phyloP scores from a whole-genome alignment of 1,140 invertebrate genomes.

The Ganaspis sp. region DNA sequence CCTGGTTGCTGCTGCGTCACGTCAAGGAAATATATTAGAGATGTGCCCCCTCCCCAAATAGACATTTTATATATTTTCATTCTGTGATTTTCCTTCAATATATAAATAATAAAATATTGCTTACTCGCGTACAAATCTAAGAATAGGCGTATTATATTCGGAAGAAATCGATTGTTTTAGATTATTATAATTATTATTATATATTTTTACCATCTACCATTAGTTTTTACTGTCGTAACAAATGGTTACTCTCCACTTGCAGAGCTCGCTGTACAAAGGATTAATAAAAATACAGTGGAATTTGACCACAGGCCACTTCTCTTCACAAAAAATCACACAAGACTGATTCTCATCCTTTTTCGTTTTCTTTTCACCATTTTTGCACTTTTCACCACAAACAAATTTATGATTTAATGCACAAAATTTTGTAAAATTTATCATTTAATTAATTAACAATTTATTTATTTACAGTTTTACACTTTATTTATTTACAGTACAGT shows the following conservation, averaged over 20 bases:
- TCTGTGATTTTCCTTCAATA: conserved; percentile 62
- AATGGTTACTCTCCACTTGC: conserved; percentile 48
- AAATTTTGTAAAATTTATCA: too few relatives aligned
- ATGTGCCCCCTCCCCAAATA: conserved; percentile 57
- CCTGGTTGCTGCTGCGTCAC: conserved; percentile 19
- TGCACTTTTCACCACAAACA: too few relatives aligned
- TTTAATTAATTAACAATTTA: too few relatives aligned
- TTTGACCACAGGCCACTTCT: conserved; percentile 39
- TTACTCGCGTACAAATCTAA: conserved; percentile 59
- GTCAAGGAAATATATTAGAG: conserved; percentile 47
- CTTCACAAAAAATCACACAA: conserved; percentile 28
- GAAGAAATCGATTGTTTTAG: conserved; percentile 50
- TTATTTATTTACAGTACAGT: too few relatives aligned
- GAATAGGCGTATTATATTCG: conserved; percentile 53
- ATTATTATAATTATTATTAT: conserved; percentile 47
- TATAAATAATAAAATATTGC: conserved; percentile 36
- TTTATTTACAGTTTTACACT: too few relatives aligned
- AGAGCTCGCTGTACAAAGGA: conserved; percentile 69
- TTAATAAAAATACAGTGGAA: conserved; percentile 65
- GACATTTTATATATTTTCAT: conserved; percentile 67
- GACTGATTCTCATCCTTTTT: background rate
- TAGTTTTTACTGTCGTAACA: conserved; percentile 60
- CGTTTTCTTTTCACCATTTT: background rate
- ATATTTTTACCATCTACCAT: conserved; percentile 60
- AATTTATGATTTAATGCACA: too few relatives aligned